Conservation (phyloP, 1,140 invertebrate genomes). For the Campoletis sonorensis region DNA sequence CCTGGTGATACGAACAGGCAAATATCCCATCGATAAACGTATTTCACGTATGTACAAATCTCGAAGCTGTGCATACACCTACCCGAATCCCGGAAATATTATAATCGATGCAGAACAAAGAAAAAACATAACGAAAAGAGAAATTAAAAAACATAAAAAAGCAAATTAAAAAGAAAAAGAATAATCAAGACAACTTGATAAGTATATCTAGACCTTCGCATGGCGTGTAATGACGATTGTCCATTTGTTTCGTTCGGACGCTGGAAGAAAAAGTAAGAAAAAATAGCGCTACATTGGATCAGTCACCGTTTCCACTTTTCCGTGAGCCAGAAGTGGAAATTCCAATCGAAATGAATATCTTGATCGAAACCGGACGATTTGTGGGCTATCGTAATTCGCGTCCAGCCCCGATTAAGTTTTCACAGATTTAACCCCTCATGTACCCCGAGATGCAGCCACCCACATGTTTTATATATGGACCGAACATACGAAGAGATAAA, state of each 20-base stretch:
- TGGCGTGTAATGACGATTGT: slow-evolving; percentile 22
- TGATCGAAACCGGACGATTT: slow-evolving; percentile 39
- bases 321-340: neutral
- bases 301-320: neutral
- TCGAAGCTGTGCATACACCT: slow-evolving; percentile 23
- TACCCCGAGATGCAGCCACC: slow-evolving; percentile 55
- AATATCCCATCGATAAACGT: slow-evolving; percentile 25
- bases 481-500: slow-evolving; percentile 54
- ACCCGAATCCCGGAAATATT: slow-evolving; percentile 4
- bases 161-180: slow-evolving; percentile 14
- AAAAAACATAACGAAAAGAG: slow-evolving; percentile 12
- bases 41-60: slow-evolving; percentile 25
- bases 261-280: neutral
- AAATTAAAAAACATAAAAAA: slow-evolving; percentile 11
- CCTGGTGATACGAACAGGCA: slow-evolving; percentile 17
- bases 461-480: slow-evolving; percentile 61
- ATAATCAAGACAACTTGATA: slow-evolving; percentile 4
- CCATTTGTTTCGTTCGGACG: slow-evolving; percentile 18
- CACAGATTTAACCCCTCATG: slow-evolving; percentile 64
- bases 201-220: slow-evolving; percentile 32
- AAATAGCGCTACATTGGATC: neutral
- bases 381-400: slow-evolving; percentile 55
- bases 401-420: slow-evolving; percentile 72
- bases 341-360: neutral
- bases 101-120: slow-evolving; percentile 7